These are phyloP conservation scores for Tympanoctomys barrerae DNA, from an alignment of 2,797 vertebrate species.

Conservation along the genomic window DNA sequence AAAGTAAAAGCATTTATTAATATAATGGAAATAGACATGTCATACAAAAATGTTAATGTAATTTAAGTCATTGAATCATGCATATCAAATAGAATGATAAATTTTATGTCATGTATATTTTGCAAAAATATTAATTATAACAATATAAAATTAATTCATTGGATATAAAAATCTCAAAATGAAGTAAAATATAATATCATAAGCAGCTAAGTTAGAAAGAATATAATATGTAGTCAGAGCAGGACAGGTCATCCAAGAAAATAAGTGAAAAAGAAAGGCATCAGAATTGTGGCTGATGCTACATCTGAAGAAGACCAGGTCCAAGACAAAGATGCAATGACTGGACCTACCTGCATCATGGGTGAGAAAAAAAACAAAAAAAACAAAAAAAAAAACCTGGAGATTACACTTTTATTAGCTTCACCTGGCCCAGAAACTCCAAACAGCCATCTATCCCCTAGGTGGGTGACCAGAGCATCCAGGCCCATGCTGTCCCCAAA, in stretches of 20 bases:
- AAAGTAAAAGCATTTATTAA: neutral
- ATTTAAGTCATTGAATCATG: neutral
- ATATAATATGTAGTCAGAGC: neutral
- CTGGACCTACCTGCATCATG: neutral
- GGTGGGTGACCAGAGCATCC: neutral
- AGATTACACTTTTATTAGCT: neutral
- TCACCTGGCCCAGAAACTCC: neutral
- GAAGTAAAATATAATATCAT: neutral
- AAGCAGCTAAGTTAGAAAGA: neutral
- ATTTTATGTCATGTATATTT: neutral
- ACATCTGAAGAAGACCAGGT: neutral
- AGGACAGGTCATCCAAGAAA: neutral
- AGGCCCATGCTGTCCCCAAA: neutral
- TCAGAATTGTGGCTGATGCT: neutral
- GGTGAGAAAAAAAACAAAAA: neutral
- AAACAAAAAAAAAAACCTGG: no score
- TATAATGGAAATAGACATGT: neutral
- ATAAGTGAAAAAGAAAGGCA: neutral
- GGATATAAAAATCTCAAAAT: neutral
- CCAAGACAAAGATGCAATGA: neutral
- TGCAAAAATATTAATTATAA: neutral
- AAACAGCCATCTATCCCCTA: neutral
- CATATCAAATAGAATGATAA: neutral
- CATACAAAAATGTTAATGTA: neutral
- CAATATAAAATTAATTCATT: no score